These are phyloP conservation scores for Riparia riparia DNA, from an alignment of 2,113 vertebrate genomes.

Conservation along the genomic window DNA sequence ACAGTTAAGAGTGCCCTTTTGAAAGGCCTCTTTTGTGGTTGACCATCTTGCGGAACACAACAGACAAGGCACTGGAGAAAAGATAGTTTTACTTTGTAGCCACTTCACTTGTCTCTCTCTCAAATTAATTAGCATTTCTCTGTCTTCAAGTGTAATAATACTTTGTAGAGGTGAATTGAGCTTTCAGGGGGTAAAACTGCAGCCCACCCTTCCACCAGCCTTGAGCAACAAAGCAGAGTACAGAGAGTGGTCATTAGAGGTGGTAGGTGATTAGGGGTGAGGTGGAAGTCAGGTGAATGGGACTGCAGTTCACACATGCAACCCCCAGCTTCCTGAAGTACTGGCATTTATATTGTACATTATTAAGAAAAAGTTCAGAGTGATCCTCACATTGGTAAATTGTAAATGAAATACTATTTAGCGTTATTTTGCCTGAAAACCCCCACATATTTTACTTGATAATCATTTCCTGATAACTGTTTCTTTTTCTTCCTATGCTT, in stretches of 20 bases:
- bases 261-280: background rate
- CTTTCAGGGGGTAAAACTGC: background rate
- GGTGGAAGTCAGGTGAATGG: background rate
- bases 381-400: rapidly evolving
- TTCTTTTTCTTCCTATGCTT: background rate
- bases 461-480: background rate
- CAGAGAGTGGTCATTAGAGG: background rate
- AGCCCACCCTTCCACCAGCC: background rate
- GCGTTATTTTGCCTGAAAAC: background rate
- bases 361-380: background rate
- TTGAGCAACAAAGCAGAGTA: background rate
- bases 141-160: background rate
- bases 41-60: background rate
- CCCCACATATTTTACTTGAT: background rate
- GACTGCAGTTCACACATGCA: background rate
- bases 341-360: background rate
- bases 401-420: background rate
- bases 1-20: background rate
- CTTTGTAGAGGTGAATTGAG: background rate
- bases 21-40: background rate
- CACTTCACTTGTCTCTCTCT: background rate
- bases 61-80: background rate
- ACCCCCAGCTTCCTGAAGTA: background rate
- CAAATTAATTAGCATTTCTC: background rate
- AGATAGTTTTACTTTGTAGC: background rate